Percentiles rank a stretch among this genome's conserved stretches.
phyloP scores from a whole-genome alignment of 1,140 invertebrate species.

The Caenorhabditis brenneri region DNA sequence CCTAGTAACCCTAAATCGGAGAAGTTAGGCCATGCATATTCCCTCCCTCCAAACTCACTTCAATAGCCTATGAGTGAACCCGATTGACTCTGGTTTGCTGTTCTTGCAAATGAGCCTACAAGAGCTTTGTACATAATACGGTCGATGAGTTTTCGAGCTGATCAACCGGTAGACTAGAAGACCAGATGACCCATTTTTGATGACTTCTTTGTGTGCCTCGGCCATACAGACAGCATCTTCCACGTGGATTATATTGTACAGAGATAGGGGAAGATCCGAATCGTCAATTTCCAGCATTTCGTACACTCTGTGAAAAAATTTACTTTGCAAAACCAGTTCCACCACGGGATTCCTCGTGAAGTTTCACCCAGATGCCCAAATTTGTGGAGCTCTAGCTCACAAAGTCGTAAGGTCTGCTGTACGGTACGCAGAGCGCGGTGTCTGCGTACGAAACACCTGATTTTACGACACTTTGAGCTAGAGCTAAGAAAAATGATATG shows the following conservation, averaged over 20 bases:
- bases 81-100: conserved; percentile 97
- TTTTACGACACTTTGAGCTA: too few relatives aligned
- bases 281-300: conserved; percentile 91
- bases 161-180: conserved; percentile 92
- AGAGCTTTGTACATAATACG: conserved; percentile 92
- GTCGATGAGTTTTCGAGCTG: conserved; percentile 81
- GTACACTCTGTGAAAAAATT: conserved; percentile 80
- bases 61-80: conserved; percentile 82
- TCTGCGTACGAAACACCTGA: too few relatives aligned
- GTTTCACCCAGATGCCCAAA: too few relatives aligned
- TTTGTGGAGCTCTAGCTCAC: too few relatives aligned
- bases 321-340: too few relatives aligned
- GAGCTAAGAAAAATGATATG: too few relatives aligned
- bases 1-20: too few relatives aligned
- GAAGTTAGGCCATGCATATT: too few relatives aligned
- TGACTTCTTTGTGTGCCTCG: conserved; percentile 97
- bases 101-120: conserved; percentile 97
- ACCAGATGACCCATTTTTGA: conserved; percentile 96
- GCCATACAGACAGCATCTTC: conserved; percentile 95
- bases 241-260: conserved; percentile 92
- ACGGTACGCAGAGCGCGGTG: too few relatives aligned
- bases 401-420: too few relatives aligned
- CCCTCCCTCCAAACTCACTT: conserved; percentile 59
- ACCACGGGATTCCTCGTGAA: too few relatives aligned
- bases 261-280: conserved; percentile 82